These are phyloP conservation scores for Nyctibius bracteatus DNA, from an alignment of 2,113 vertebrate genomes.

Conservation along the genomic window DNA sequence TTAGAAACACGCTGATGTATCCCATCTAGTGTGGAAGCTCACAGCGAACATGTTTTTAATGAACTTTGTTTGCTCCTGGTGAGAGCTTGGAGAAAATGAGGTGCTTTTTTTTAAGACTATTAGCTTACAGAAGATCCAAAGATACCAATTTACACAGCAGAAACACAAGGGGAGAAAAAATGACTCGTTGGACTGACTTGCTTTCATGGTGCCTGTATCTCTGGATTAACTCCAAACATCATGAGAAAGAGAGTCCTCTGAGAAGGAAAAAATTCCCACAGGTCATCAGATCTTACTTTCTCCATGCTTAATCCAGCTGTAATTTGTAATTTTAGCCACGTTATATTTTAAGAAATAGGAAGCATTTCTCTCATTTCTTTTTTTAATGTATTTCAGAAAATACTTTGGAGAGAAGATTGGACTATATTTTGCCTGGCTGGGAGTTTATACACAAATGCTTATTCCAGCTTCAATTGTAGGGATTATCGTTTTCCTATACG, in stretches of 20 bases:
- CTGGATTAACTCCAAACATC: background rate
- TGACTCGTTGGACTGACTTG: background rate
- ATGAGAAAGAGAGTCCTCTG: slow-evolving; percentile 47
- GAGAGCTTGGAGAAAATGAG: background rate
- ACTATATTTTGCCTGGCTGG: slow-evolving; percentile 97
- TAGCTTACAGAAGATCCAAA: background rate
- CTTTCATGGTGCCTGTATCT: background rate
- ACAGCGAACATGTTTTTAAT: background rate
- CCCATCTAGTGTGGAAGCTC: background rate
- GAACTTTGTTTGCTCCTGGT: background rate
- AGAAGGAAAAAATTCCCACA: slow-evolving; percentile 52
- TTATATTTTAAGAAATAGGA: slow-evolving; percentile 59
- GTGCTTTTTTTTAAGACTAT: background rate
- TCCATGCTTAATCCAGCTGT: slow-evolving; percentile 45
- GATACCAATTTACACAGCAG: background rate
- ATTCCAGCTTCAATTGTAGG: slow-evolving; percentile 93
- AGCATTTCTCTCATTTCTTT: background rate
- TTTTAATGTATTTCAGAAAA: slow-evolving; percentile 77
- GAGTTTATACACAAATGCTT: slow-evolving; percentile 97
- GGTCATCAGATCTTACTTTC: slow-evolving; percentile 43
- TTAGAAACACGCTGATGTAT: background rate
- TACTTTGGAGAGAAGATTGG: slow-evolving; percentile 99
- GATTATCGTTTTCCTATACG: slow-evolving; percentile 94
- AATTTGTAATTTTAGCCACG: slow-evolving; percentile 49
- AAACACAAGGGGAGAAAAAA: fast-evolving